These are phyloP conservation scores for Tenthredo amoena DNA, from an alignment of 2,888 invertebrate species.

Conservation along the genomic window DNA sequence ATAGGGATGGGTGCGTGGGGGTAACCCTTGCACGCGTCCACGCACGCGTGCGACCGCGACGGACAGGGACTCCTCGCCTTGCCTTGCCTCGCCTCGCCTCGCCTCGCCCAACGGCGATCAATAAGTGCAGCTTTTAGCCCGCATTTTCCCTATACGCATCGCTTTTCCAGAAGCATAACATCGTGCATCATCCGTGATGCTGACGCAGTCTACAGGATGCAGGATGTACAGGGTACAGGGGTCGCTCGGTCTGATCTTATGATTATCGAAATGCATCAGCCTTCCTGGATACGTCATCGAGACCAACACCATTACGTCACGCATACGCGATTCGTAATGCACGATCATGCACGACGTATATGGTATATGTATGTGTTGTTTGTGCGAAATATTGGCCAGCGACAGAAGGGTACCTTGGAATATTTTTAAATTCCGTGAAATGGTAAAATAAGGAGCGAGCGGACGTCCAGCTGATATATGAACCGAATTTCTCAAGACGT, in stretches of 20 bases:
- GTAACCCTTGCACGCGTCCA: constrained; percentile 20
- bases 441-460: neutral
- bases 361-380: neutral
- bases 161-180: constrained; percentile 27
- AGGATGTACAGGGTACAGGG: neutral
- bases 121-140: constrained; percentile 49
- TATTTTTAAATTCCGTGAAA: neutral
- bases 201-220: neutral
- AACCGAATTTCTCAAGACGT: neutral
- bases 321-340: neutral
- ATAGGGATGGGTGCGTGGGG: neutral
- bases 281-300: constrained; percentile 6
- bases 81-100: constrained; percentile 29
- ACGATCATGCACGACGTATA: neutral
- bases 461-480: neutral
- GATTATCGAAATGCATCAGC: neutral
- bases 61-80: constrained; percentile 25
- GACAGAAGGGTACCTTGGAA: too few relatives aligned
- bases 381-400: too few relatives aligned
- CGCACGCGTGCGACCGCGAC: constrained; percentile 48
- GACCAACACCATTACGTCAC: neutral
- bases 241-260: neutral
- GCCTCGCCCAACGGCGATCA: constrained; percentile 47
- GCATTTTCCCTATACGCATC: constrained; percentile 28
- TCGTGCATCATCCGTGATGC: neutral